Conservation (phyloP, 2,797 vertebrate genomes). For the Melanotaenia parkinsoni region DNA sequence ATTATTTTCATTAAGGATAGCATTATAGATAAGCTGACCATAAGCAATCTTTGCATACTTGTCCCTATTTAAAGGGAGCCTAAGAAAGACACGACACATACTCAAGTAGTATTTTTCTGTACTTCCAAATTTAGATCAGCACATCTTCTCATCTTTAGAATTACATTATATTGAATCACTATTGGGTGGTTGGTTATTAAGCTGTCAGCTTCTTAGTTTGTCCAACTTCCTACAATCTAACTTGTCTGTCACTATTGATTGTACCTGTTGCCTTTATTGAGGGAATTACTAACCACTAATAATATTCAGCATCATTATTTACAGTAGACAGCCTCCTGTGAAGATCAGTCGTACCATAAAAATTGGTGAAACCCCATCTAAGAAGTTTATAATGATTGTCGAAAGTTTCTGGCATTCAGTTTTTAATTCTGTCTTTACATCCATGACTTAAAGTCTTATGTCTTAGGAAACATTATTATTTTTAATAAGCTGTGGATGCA, state of each 20-base stretch:
- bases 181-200: neutral
- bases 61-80: too few relatives aligned
- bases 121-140: too few relatives aligned
- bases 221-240: conserved; percentile 1
- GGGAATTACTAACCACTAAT: neutral
- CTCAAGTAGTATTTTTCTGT: too few relatives aligned
- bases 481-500: neutral
- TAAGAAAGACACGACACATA: too few relatives aligned
- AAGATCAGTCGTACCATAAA: neutral
- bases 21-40: too few relatives aligned
- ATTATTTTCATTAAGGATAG: too few relatives aligned
- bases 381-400: neutral
- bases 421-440: neutral
- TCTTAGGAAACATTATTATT: neutral
- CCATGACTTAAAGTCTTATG: neutral
- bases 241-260: conserved; percentile 18
- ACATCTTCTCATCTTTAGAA: too few relatives aligned
- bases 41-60: too few relatives aligned
- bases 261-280: conserved; percentile 1
- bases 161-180: too few relatives aligned
- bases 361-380: neutral
- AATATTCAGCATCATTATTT: neutral
- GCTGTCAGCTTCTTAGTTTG: neutral
- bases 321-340: neutral
- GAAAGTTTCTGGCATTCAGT: neutral